Evolutionary conservation across 2,888 invertebrate species (phyloP).

Genomic region (Poecilus cupreus): DNA sequence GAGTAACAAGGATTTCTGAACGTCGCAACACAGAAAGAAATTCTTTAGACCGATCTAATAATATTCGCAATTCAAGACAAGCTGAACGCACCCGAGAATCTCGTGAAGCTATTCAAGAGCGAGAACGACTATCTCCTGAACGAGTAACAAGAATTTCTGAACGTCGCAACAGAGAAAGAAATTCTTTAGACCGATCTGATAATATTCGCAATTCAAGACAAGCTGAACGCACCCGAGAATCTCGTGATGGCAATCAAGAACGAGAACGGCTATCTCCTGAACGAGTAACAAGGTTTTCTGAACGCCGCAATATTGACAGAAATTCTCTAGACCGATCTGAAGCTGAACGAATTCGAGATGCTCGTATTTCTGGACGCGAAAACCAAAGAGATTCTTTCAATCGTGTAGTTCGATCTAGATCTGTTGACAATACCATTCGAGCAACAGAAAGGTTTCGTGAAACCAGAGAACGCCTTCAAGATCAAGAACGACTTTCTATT

Average conservation of each 20-base stretch:
- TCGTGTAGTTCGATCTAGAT: neutral
- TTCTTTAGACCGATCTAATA: too few relatives aligned
- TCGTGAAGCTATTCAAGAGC: too few relatives aligned
- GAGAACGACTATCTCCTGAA: too few relatives aligned
- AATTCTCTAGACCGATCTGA: neutral
- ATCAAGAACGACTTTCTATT: neutral
- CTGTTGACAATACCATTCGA: neutral
- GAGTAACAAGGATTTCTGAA: neutral
- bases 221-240: too few relatives aligned
- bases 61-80: too few relatives aligned
- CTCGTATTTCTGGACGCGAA: neutral
- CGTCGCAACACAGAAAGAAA: neutral
- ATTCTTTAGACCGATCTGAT: too few relatives aligned
- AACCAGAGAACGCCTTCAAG: neutral
- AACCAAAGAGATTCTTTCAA: neutral
- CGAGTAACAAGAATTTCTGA: neutral
- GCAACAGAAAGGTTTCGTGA: neutral
- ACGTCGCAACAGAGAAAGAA: neutral
- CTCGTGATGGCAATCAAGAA: too few relatives aligned
- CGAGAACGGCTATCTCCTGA: neutral
- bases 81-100: too few relatives aligned
- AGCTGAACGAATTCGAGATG: neutral
- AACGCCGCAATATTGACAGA: neutral
- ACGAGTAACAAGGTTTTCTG: neutral
- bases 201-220: too few relatives aligned